Conservation (phyloP, 2,113 vertebrate genomes). For the Ondatra zibethicus region DNA sequence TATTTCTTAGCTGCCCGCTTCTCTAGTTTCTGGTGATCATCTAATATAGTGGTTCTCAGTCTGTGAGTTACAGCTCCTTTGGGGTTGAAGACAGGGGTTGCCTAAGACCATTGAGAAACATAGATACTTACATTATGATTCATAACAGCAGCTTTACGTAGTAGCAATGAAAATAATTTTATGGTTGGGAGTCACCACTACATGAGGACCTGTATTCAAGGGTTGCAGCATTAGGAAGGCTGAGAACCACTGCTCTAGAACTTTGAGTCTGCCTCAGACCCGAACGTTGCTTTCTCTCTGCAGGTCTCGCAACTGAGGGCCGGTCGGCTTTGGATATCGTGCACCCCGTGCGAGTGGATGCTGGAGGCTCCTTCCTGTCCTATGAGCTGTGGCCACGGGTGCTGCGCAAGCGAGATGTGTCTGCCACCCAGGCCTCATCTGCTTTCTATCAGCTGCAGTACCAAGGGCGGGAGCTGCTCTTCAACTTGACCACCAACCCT, state of each 20-base stretch:
- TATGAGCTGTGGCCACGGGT: slow-evolving; percentile 91
- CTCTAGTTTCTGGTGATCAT: background rate
- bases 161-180: background rate
- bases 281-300: background rate
- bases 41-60: background rate
- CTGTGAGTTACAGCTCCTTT: background rate
- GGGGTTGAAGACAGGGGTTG: background rate
- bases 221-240: background rate
- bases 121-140: background rate
- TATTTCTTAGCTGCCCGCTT: too few species aligned
- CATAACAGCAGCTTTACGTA: background rate
- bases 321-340: slow-evolving; percentile 88
- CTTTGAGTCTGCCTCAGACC: background rate
- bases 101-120: background rate
- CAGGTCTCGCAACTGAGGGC: slow-evolving; percentile 21
- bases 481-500: slow-evolving; percentile 93
- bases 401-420: slow-evolving; percentile 88
- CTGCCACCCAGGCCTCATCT: slow-evolving; percentile 2
- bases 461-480: slow-evolving; percentile 87
- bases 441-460: slow-evolving; percentile 91
- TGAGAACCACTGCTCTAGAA: background rate
- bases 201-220: background rate
- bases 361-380: slow-evolving; percentile 93
- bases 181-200: background rate
- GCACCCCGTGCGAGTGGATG: slow-evolving; percentile 92